phyloP scores from a whole-genome alignment of 2,797 vertebrate species.

The Oophaga sylvatica region DNA sequence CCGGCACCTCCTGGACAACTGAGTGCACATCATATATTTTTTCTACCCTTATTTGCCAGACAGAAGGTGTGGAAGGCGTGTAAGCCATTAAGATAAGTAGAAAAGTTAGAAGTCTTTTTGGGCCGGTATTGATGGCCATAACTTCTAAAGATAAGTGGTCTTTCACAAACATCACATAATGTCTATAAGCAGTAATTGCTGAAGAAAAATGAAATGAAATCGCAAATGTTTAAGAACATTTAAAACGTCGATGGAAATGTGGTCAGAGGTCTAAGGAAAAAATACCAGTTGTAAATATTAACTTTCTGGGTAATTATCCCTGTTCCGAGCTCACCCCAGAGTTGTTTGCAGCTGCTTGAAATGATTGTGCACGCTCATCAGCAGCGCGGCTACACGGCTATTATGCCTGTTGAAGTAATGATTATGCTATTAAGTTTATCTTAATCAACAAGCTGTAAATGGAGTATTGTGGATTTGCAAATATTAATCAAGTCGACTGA shows the following conservation, averaged over 20 bases:
- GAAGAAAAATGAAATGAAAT: background rate
- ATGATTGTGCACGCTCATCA: slow-evolving; percentile 21
- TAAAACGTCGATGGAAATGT: background rate
- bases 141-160: background rate
- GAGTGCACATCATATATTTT: too few species aligned
- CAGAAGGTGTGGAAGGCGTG: too few species aligned
- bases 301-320: slow-evolving; percentile 26
- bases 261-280: background rate
- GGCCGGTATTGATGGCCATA: background rate
- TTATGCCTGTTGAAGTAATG: slow-evolving; percentile 38
- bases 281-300: slow-evolving; percentile 16
- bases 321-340: background rate
- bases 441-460: slow-evolving; percentile 53
- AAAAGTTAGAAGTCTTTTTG: background rate
- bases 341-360: slow-evolving; percentile 1
- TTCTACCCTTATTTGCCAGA: too few species aligned
- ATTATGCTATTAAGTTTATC: slow-evolving; percentile 51
- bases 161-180: background rate
- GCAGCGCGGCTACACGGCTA: slow-evolving; percentile 9
- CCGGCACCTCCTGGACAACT: too few species aligned
- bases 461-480: slow-evolving; percentile 41
- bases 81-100: background rate
- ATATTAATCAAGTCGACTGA: slow-evolving; percentile 47
- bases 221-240: background rate
- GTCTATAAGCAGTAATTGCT: background rate